Conservation (phyloP, 1,140 invertebrate genomes). For the Catajapyx aquilonaris region DNA sequence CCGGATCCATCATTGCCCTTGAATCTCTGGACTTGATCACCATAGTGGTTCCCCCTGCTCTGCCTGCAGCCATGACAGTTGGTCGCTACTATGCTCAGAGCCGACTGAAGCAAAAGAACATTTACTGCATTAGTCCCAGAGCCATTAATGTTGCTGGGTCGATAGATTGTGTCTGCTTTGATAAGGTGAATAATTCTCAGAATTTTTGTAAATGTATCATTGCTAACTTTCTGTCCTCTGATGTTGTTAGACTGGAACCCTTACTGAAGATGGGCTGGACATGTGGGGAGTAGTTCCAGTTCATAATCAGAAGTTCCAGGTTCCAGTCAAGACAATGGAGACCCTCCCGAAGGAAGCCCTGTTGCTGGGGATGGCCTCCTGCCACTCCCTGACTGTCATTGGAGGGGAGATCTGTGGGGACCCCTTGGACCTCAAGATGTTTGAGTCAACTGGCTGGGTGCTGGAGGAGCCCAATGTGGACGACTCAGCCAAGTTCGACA, state of each 20-base stretch:
- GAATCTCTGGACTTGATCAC: conserved; percentile 73
- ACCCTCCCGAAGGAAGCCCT: conserved; percentile 12
- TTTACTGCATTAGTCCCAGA: conserved; percentile 78
- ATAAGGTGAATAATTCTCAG: conserved; percentile 69
- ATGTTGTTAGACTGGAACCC: conserved; percentile 54
- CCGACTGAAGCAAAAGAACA: conserved; percentile 47
- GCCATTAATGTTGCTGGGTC: conserved; percentile 76
- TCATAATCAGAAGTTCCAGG: conserved; percentile 28
- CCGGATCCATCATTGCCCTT: conserved; percentile 17
- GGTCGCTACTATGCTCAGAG: conserved; percentile 64
- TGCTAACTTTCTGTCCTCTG: conserved; percentile 4
- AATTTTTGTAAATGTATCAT: too few relatives aligned
- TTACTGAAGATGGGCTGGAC: conserved; percentile 85
- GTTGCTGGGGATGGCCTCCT: conserved; percentile 43
- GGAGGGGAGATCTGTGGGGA: conserved; percentile 54
- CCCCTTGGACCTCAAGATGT: conserved; percentile 72
- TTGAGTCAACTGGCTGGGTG: conserved; percentile 61
- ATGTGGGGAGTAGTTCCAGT: conserved; percentile 67
- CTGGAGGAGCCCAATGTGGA: conserved; percentile 72
- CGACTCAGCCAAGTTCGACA: conserved; percentile 68
- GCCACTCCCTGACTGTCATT: conserved; percentile 62
- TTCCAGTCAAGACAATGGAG: conserved; percentile 30
- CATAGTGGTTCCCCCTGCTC: conserved; percentile 80
- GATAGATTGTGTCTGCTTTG: conserved; percentile 83
- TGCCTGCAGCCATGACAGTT: conserved; percentile 86